Evolutionary conservation across 2,888 invertebrate genomes (phyloP).

Genomic region (Mycalesis mineus): DNA sequence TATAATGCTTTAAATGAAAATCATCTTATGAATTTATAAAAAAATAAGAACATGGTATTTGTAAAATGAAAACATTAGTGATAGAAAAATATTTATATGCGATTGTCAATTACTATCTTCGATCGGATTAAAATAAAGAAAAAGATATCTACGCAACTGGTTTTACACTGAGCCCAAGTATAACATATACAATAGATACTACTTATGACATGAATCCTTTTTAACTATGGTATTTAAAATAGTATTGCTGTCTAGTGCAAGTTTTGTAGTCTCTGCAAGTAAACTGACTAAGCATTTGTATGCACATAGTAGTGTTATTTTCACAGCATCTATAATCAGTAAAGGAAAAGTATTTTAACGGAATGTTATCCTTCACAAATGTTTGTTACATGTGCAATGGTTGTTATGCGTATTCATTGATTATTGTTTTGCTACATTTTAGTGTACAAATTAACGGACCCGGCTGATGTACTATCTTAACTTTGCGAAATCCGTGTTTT

Average conservation of each 20-base stretch:
- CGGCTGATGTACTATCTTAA: no score
- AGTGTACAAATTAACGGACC: no score
- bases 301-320: conserved; percentile 21
- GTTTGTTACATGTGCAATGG: neutral
- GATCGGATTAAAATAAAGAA: conserved; percentile 40
- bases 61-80: conserved; percentile 54
- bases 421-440: neutral
- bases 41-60: conserved; percentile 65
- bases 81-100: conserved; percentile 52
- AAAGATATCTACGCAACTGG: conserved; percentile 26
- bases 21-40: conserved; percentile 73
- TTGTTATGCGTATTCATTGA: neutral
- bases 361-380: conserved; percentile 16
- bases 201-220: neutral
- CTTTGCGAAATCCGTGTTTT: no score
- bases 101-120: conserved; percentile 70
- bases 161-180: conserved; percentile 20
- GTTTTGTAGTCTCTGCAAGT: conserved; percentile 15
- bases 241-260: conserved; percentile 7
- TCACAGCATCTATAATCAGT: conserved; percentile 15
- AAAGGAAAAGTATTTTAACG: conserved; percentile 13
- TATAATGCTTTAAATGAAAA: conserved; percentile 73
- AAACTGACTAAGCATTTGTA: conserved; percentile 12
- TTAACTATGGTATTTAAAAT: neutral
- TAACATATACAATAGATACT: neutral